A percentile compares a stretch with the other conserved stretches of the same genome.
Evolutionary conservation across 2,113 vertebrate genomes (phyloP).

Genomic region (Pagrus major): DNA sequence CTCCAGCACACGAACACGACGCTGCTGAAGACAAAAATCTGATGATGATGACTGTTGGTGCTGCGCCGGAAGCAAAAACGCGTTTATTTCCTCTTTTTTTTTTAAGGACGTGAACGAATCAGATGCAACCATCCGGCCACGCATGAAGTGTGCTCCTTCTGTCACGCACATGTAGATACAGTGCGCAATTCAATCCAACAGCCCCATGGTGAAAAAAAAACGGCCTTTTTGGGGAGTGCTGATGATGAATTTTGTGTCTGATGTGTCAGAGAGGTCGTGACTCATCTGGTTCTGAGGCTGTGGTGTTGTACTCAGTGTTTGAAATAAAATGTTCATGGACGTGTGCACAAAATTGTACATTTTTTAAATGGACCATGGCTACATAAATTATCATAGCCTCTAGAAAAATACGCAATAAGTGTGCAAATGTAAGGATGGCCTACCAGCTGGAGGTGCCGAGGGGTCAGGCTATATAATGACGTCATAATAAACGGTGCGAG

Average conservation of each 20-base stretch:
- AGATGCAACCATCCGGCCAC: not conserved
- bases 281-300: not conserved
- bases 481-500: too few species aligned
- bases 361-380: not conserved
- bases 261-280: not conserved
- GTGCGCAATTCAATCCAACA: not conserved
- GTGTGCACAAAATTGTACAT: not conserved
- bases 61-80: not conserved
- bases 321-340: not conserved
- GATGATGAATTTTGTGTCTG: not conserved
- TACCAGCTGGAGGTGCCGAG: too few species aligned
- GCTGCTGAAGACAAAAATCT: too few species aligned
- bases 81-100: not conserved
- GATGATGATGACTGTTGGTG: not conserved
- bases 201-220: not conserved
- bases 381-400: not conserved
- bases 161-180: not conserved
- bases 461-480: too few species aligned
- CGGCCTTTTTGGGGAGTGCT: too few species aligned
- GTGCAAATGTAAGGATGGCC: too few species aligned
- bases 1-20: not conserved
- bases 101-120: too few species aligned
- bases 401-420: too few species aligned
- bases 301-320: not conserved
- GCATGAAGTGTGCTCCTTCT: not conserved